These are phyloP conservation scores for Acrocephalus arundinaceus DNA, from an alignment of 2,113 vertebrate genomes.

Conservation along the genomic window DNA sequence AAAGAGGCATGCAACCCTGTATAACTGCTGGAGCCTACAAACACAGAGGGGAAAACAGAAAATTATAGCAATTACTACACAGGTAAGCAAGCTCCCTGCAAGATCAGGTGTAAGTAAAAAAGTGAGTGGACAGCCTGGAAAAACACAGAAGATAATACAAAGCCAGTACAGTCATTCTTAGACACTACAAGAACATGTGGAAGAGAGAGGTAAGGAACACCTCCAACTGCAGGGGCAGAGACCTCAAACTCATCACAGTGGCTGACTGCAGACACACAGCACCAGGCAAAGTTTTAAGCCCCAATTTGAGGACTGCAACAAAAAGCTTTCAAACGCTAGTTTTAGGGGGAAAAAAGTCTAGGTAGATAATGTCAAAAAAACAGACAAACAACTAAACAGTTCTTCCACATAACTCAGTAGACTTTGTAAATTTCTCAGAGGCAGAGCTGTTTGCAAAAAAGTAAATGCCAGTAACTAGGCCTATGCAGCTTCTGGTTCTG, in stretches of 20 bases:
- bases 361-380: neutral
- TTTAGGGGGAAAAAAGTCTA: neutral
- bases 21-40: neutral
- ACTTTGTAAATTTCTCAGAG: neutral
- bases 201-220: neutral
- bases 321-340: neutral
- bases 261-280: neutral
- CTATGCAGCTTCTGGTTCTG: neutral
- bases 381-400: neutral
- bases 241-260: neutral
- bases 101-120: neutral
- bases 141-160: neutral
- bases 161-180: neutral
- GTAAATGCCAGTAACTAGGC: neutral
- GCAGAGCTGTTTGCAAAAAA: neutral
- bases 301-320: neutral
- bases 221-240: neutral
- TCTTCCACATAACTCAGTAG: neutral
- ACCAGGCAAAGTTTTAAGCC: neutral
- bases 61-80: neutral
- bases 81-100: neutral
- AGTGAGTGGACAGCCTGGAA: neutral
- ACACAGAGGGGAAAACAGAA: fast-evolving
- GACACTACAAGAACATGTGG: neutral
- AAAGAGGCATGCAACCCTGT: neutral